Conservation (phyloP, 2,888 invertebrate species). For the Hedychridium roseum region DNA sequence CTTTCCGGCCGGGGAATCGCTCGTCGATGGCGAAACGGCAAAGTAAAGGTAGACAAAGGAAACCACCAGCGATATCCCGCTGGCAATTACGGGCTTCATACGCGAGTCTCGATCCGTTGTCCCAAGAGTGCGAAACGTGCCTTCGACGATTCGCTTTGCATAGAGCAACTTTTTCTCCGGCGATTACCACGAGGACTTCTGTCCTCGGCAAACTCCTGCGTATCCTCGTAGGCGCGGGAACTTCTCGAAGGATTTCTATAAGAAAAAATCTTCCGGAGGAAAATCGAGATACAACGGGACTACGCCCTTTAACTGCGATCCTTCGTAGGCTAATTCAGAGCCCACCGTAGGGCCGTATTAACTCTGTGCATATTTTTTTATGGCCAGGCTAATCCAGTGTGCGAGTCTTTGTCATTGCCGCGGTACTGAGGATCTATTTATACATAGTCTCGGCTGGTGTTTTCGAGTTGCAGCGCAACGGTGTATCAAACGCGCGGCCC, state of each 20-base stretch:
- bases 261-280: too few species aligned
- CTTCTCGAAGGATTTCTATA: conserved; percentile 4
- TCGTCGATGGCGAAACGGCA: too few species aligned
- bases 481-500: conserved; percentile 42
- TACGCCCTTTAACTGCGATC: too few species aligned
- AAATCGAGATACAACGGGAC: too few species aligned
- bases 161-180: conserved; percentile 37
- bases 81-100: too few species aligned
- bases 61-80: too few species aligned
- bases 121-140: conserved; percentile 29
- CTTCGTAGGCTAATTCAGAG: too few species aligned
- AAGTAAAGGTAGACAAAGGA: too few species aligned
- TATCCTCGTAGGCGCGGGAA: conserved; percentile 16
- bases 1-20: too few species aligned
- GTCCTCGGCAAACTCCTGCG: conserved; percentile 9
- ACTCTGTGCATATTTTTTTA: not conserved
- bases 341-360: not conserved
- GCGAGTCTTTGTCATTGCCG: conserved; percentile 15
- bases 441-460: conserved; percentile 40
- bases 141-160: conserved; percentile 48
- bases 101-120: too few species aligned
- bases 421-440: conserved; percentile 39
- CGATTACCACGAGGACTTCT: conserved; percentile 10
- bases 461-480: conserved; percentile 41
- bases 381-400: too few species aligned